Base-by-base conservation (phyloP, 2,888 invertebrate genomes). In the Habrosyne pyritoides region DNA sequence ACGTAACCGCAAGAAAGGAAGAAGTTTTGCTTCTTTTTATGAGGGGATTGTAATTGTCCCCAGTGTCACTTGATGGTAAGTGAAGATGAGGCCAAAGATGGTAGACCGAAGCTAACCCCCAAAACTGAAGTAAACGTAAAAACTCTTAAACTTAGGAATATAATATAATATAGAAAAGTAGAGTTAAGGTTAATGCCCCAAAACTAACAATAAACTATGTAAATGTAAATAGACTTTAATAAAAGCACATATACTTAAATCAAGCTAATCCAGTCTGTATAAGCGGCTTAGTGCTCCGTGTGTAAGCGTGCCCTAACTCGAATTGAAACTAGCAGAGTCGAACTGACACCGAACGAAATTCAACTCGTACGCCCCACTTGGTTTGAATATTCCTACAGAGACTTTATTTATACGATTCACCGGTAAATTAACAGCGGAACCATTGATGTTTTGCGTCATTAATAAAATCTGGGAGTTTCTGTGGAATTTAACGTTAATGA, bases 351-450 rank as follows among this genome's bases (percentile, higher is more conserved):
- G 69, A 76, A 81, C 79, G 64, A 73, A 81, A 80, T 81, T 81
- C 74, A 77, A 75, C 71, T 75, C 73, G 67, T 71, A 65, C 77
- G 71, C 75, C 71, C 73, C 73, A 70, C 70, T 75, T 67, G 66
- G 79, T 80, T 76, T 78, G 71, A 78, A 79, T 81, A 81, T 79
- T 79, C 78, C 71, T 71, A 65, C 59, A 71, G 63, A 61, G 67
- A 57, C 66, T 71, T 72, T 69, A 71, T 66, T 67, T 63, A 54
- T 59, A 55, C 53, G 18, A 54, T 47, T 52, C 36, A 54, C 49
- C 61, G 55, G 58, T 54, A 54, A 55, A 57, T 52, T 52, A 53
- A 64, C 55, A 57, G 55, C 56, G n/a, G 18, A 42, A 5, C 5
- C 42, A 42, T 33, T 33, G n/a, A 14, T 18, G 18, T 18, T 18